Percentiles rank a stretch among this genome's conserved stretches.
phyloP scores from a whole-genome alignment of 2,113 vertebrate genomes.

The Theristicus caerulescens region DNA sequence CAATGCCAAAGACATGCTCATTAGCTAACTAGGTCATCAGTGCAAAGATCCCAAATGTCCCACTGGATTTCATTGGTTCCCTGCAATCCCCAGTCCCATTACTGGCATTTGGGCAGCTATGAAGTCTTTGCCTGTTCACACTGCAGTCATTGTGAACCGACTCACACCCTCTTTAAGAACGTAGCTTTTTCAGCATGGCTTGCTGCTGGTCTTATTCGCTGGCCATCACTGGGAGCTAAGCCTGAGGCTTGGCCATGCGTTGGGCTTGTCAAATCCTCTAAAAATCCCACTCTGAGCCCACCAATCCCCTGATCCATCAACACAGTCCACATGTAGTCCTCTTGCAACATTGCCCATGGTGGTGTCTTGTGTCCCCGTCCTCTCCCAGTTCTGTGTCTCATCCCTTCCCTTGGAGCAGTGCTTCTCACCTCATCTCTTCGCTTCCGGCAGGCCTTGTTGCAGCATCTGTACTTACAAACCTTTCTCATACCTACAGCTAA shows the following conservation, averaged over 20 bases:
- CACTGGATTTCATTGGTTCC: background rate
- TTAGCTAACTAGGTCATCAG: background rate
- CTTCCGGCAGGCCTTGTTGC: accelerated
- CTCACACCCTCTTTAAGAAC: background rate
- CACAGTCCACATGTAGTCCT: background rate
- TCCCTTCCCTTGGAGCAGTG: background rate
- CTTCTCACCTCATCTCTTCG: background rate
- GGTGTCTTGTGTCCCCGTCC: background rate
- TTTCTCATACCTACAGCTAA: background rate
- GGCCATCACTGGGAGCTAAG: background rate
- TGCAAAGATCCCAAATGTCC: background rate
- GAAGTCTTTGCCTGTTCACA: background rate
- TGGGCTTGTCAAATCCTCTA: background rate
- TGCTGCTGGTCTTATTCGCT: background rate
- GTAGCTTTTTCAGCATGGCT: background rate
- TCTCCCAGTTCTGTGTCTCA: background rate
- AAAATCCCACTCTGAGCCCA: background rate
- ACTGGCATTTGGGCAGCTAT: background rate
- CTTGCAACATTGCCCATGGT: background rate
- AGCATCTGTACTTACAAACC: background rate
- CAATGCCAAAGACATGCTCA: constrained; percentile 4
- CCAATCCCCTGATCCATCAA: background rate
- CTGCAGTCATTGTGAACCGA: background rate
- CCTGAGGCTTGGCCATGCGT: background rate
- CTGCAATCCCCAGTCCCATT: background rate